phyloP scores from a whole-genome alignment of 2,888 invertebrate genomes.

The Eupeodes latifasciatus region DNA sequence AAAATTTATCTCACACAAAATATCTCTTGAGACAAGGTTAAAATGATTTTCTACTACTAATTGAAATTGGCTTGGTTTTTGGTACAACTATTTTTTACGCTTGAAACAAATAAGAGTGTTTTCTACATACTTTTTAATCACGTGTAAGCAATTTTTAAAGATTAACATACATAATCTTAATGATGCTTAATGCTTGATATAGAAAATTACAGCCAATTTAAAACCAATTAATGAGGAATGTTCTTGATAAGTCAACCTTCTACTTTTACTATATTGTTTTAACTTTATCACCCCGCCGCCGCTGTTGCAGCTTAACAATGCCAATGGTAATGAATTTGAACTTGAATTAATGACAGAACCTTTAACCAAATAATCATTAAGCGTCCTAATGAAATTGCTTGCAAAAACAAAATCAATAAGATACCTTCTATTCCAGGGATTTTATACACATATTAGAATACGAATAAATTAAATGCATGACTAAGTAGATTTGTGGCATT shows the following conservation, averaged over 20 bases:
- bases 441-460: neutral
- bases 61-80: no score
- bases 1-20: no score
- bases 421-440: neutral
- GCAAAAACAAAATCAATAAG: neutral
- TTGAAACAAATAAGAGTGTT: no score
- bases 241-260: neutral
- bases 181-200: neutral
- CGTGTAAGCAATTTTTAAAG: neutral
- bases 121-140: no score
- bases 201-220: neutral
- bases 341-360: conserved; percentile 3
- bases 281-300: neutral
- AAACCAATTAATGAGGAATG: neutral
- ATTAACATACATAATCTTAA: neutral
- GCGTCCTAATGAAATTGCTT: neutral
- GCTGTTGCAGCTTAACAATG: neutral
- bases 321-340: conserved; percentile 12
- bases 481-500: conserved; percentile 47
- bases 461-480: conserved; percentile 24
- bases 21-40: no score
- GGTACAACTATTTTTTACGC: no score
- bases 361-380: neutral
- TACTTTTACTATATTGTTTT: neutral
- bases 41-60: no score